These are phyloP conservation scores for Polyergus mexicanus DNA, from an alignment of 1,140 invertebrate species.

Conservation along the genomic window DNA sequence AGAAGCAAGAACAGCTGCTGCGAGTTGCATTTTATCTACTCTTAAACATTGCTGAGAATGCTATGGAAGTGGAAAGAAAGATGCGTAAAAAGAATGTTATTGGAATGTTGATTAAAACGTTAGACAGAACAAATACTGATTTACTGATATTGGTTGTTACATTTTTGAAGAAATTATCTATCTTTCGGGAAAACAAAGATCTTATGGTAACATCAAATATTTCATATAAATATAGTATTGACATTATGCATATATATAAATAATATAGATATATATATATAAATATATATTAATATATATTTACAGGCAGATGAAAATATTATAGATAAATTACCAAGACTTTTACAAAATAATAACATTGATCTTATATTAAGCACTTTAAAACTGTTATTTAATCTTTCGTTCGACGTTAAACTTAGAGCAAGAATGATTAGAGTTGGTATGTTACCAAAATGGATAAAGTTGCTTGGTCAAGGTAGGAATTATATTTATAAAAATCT, in stretches of 20 bases:
- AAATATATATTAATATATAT: constrained; percentile 44
- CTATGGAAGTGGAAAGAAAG: constrained; percentile 96
- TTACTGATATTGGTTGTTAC: constrained; percentile 96
- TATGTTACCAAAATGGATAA: constrained; percentile 95
- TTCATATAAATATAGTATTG: constrained; percentile 15
- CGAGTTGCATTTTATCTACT: constrained; percentile 96
- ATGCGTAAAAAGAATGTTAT: constrained; percentile 98
- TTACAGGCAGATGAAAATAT: constrained; percentile 89
- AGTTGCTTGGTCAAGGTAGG: constrained; percentile 90
- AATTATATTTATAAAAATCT: neutral
- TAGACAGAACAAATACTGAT: constrained; percentile 95
- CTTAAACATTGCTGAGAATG: constrained; percentile 97
- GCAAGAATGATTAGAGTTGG: constrained; percentile 96
- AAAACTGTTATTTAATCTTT: constrained; percentile 97
- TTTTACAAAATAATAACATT: constrained; percentile 91
- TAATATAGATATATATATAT: constrained; percentile 47
- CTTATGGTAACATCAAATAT: constrained; percentile 90
- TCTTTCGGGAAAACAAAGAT: constrained; percentile 98
- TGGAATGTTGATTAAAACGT: constrained; percentile 93
- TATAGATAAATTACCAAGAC: constrained; percentile 91
- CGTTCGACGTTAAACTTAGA: constrained; percentile 96
- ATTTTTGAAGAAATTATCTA: constrained; percentile 98
- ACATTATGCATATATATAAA: neutral
- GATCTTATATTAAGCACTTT: constrained; percentile 96
- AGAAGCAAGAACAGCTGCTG: constrained; percentile 97